Evolutionary conservation across 2,797 vertebrate species (phyloP).

Genomic region (Natrix natrix): DNA sequence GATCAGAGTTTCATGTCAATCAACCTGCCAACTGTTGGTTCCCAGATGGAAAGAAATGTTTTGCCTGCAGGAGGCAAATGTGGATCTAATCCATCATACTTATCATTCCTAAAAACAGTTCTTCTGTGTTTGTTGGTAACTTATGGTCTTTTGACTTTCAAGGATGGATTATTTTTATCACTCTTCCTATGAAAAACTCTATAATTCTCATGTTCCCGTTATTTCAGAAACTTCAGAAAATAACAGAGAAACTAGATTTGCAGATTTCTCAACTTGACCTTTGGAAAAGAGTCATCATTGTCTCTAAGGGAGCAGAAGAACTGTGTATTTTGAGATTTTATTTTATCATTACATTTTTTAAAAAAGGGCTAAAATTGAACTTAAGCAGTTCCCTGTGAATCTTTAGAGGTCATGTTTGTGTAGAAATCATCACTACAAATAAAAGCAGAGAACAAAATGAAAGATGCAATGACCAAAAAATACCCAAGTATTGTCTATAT

Average conservation of each 20-base stretch:
- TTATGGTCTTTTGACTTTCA: conserved; percentile 14
- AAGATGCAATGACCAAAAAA: background rate
- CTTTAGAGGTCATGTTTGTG: background rate
- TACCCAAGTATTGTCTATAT: background rate
- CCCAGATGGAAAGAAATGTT: background rate
- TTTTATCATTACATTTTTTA: background rate
- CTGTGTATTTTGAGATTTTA: background rate
- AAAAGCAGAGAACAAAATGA: background rate
- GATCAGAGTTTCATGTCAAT: background rate
- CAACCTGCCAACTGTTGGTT: background rate
- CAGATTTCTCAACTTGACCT: conserved; percentile 1
- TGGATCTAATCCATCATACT: background rate
- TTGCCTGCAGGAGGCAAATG: background rate
- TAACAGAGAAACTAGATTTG: background rate
- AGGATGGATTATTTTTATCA: conserved; percentile 8
- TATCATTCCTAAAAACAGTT: background rate
- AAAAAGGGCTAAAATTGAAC: background rate
- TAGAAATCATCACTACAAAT: background rate
- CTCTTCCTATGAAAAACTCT: background rate
- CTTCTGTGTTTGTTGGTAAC: background rate
- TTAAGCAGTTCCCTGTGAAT: background rate
- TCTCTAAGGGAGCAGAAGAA: background rate
- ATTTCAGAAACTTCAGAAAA: background rate
- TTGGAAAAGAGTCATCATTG: conserved; percentile 10
- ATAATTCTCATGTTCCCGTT: background rate